Percentiles rank a stretch among this genome's conserved stretches.
phyloP scores from a whole-genome alignment of 2,113 vertebrate species.

The Ursus arctos region DNA sequence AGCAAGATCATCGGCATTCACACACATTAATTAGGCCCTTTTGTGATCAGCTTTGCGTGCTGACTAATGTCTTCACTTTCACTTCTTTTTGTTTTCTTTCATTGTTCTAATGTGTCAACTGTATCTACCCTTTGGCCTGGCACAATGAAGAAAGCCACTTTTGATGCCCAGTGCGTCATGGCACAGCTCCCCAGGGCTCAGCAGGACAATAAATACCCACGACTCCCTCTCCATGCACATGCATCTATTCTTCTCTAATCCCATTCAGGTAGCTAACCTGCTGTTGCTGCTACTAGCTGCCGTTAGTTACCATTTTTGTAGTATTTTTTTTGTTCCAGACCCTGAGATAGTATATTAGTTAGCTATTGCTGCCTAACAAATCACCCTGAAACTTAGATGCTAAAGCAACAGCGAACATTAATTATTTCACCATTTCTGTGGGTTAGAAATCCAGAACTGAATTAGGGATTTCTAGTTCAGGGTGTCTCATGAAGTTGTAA shows the following conservation, averaged over 20 bases:
- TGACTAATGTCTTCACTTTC: too few relatives aligned
- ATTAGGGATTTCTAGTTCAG: background rate
- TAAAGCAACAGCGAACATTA: background rate
- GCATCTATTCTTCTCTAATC: background rate
- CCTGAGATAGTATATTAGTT: background rate
- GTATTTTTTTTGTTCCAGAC: background rate
- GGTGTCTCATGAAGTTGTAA: background rate
- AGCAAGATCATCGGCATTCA: background rate
- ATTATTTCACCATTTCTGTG: background rate
- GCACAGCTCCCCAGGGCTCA: background rate
- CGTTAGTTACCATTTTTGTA: background rate
- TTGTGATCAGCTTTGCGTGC: background rate
- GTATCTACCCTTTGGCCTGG: background rate
- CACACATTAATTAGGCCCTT: background rate
- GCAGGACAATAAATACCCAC: background rate
- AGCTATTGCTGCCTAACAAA: background rate
- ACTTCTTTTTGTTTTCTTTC: too few relatives aligned
- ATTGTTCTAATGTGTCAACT: background rate
- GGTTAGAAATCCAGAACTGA: background rate
- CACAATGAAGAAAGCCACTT: background rate
- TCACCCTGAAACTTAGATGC: background rate
- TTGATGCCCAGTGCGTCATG: background rate
- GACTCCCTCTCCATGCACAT: fast-evolving
- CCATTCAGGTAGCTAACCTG: background rate
- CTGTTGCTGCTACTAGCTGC: background rate